Conservation (phyloP, 2,797 vertebrate species). For the Enteromius treurensis region DNA sequence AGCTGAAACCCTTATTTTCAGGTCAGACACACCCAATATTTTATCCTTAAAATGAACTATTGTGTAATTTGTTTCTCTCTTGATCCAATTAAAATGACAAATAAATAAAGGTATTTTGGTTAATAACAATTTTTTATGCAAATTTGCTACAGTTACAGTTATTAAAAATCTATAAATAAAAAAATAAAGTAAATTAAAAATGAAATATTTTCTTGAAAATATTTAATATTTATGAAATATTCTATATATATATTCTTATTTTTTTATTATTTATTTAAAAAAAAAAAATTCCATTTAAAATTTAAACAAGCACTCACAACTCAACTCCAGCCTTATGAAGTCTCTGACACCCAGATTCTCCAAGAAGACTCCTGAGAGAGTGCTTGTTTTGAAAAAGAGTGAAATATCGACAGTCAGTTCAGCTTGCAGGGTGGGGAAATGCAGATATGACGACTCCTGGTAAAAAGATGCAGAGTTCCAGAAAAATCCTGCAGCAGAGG, state of each 20-base stretch:
- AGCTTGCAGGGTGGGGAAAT: slow-evolving; percentile 83
- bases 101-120: not conserved
- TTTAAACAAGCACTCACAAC: slow-evolving; percentile 76
- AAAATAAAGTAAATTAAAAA: not conserved
- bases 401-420: slow-evolving; percentile 85
- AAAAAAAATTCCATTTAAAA: not conserved
- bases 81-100: not conserved
- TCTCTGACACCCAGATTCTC: slow-evolving; percentile 86
- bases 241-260: too few species aligned
- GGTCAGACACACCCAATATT: not conserved
- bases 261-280: too few species aligned
- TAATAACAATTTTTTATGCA: not conserved
- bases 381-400: slow-evolving; percentile 86
- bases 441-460: slow-evolving; percentile 81
- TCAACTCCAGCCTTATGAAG: slow-evolving; percentile 84
- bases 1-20: not conserved
- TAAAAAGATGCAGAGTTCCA: slow-evolving; percentile 87
- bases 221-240: too few species aligned
- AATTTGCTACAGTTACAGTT: not conserved
- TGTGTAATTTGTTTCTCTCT: slow-evolving; percentile 1
- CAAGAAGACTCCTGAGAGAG: slow-evolving; percentile 82
- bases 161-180: too few species aligned
- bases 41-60: not conserved
- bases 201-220: not conserved
- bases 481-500: slow-evolving; percentile 78